Evolutionary conservation across 2,797 vertebrate genomes (phyloP), one percentile per base, ranked within the genome.

Genomic region (Smutsia temminckii): DNA sequence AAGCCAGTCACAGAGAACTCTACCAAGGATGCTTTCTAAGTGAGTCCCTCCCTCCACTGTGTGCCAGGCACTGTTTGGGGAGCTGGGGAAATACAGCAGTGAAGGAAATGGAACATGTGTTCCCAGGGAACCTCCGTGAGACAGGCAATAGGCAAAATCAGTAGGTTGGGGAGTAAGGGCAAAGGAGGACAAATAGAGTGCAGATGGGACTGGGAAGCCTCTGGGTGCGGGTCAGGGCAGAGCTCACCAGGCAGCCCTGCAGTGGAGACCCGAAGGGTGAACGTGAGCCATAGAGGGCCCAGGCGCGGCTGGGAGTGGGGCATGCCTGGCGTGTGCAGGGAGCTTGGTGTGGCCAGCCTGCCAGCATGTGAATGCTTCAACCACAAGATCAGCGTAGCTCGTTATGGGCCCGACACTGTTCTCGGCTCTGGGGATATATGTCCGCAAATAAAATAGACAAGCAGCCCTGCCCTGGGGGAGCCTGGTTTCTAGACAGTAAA

Each of bases 251-350:
- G 37, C 2, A 18, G 27, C 21, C 4, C 20, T 2, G 6, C 37
- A 8, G 81, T 10, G 42, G 18, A 29, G 68, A 18, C 57, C 37
- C 9, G 42, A 49, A 32, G 42, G 49, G 5, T 68, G 8, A 37
- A 29, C 6, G 0, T 57, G 89, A 81, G 16, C 9, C 20, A 14
- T 10, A 7, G 40, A 32, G 34, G 3, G 10, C 32, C 42, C 12
- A 55, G 57, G 64, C 29, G 6, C 29, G 14, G n/a, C 71, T 63
- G 7, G 23, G n/a, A 0, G 13, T 10, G 7, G 32, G 27, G 3
- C 34, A 42, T 0, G 0, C 4, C 16, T 1, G 21, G 61, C 0
- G 13, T 18, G 0, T 29, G 11, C 4, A 37, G 49, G 51, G 29
- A 84, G 40, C 32, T 53, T 34, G 12, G 29, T 29, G 5, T 3